Evolutionary conservation across 2,797 vertebrate genomes (phyloP).

Genomic region (Philypnodon macrostomus): DNA sequence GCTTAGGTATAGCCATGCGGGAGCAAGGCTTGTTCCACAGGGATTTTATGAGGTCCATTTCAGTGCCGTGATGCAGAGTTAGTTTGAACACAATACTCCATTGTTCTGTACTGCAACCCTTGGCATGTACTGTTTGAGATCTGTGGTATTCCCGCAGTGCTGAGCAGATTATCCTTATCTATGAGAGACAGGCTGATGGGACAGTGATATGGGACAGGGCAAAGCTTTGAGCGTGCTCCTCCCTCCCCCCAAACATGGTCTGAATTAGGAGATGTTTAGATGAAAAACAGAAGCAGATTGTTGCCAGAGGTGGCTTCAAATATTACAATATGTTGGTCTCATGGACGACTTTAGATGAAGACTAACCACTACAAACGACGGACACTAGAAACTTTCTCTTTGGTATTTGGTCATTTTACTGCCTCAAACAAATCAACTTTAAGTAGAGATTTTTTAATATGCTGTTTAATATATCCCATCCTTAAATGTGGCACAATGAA

Average conservation of each 20-base stretch:
- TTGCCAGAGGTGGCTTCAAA: too few relatives aligned
- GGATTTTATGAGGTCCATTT: too few relatives aligned
- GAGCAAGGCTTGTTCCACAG: too few relatives aligned
- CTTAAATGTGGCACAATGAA: too few relatives aligned
- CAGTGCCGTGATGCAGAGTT: constrained; percentile 22
- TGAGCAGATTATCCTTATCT: constrained; percentile 64
- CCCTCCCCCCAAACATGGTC: constrained; percentile 33
- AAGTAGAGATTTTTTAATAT: too few relatives aligned
- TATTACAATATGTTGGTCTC: too few relatives aligned
- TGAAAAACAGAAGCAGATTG: constrained; percentile 45
- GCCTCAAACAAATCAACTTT: too few relatives aligned
- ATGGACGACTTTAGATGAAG: constrained; percentile 42
- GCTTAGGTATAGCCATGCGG: too few relatives aligned
- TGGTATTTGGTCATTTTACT: too few relatives aligned
- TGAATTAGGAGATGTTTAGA: constrained; percentile 48
- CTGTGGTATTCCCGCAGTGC: constrained; percentile 62
- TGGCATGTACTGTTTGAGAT: constrained; percentile 49
- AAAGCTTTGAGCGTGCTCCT: constrained; percentile 37
- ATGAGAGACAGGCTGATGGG: constrained; percentile 56
- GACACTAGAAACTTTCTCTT: too few relatives aligned
- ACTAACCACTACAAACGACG: too few relatives aligned
- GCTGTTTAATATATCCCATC: too few relatives aligned
- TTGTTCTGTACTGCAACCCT: constrained; percentile 51
- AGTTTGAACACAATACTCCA: constrained; percentile 45
- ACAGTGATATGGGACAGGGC: constrained; percentile 40